A percentile compares a stretch with the other conserved stretches of the same genome.
phyloP scores from a whole-genome alignment of 2,113 vertebrate species.

The Ceyx melanurus region DNA sequence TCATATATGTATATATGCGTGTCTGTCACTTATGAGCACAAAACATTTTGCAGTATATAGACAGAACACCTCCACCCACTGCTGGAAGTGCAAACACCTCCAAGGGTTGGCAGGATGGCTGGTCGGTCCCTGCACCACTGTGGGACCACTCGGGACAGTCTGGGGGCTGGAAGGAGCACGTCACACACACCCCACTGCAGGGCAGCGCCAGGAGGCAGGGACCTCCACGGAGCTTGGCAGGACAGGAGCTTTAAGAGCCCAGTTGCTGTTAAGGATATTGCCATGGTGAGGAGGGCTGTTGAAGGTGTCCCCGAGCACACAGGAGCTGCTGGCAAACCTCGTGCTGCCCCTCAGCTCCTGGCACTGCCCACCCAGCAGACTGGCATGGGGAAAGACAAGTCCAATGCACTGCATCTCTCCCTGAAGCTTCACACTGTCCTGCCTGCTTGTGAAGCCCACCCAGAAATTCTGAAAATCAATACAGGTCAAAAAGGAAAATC shows the following conservation, averaged over 20 bases:
- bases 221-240: rapidly evolving
- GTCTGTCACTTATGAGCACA: background rate
- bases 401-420: background rate
- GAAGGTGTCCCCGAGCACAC: rapidly evolving
- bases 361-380: rapidly evolving
- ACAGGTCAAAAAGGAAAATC: background rate
- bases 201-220: background rate
- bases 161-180: rapidly evolving
- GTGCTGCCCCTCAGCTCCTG: background rate
- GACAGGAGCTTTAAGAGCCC: background rate
- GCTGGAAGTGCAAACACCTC: background rate
- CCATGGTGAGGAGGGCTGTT: rapidly evolving
- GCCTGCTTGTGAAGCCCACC: background rate
- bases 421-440: background rate
- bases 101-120: rapidly evolving
- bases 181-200: rapidly evolving
- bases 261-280: rapidly evolving
- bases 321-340: background rate
- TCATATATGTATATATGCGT: background rate
- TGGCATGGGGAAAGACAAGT: rapidly evolving
- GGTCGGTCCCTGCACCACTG: rapidly evolving
- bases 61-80: background rate
- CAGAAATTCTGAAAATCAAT: background rate
- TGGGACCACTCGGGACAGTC: rapidly evolving
- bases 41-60: background rate